These are phyloP conservation scores for Falco cherrug DNA, from an alignment of 2,797 vertebrate species.

Conservation along the genomic window DNA sequence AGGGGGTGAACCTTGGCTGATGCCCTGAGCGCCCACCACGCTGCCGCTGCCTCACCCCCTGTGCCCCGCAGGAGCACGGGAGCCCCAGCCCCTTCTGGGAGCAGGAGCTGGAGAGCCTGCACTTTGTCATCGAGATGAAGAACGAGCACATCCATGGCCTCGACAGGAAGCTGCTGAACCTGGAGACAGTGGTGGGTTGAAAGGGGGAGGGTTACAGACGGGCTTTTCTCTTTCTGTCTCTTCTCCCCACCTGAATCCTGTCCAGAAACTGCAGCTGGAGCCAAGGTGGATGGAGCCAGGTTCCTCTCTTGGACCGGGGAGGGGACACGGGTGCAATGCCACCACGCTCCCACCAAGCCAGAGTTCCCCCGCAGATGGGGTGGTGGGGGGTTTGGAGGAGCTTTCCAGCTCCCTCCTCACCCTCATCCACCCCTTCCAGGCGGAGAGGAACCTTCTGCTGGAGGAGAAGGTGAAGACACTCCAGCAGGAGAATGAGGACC, in stretches of 20 bases:
- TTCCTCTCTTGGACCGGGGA: not conserved
- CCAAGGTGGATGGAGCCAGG: fast-evolving
- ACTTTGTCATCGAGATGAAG: conserved; percentile 96
- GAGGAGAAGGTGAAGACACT: conserved; percentile 85
- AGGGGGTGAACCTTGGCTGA: not conserved
- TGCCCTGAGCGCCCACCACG: fast-evolving
- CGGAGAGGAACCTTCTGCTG: conserved; percentile 84
- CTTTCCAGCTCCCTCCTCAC: not conserved
- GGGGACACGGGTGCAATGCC: fast-evolving
- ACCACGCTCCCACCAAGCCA: not conserved
- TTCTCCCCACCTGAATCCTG: not conserved
- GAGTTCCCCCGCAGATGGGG: not conserved
- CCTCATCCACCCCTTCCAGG: conserved; percentile 68
- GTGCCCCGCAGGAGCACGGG: conserved; percentile 82
- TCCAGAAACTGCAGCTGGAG: not conserved
- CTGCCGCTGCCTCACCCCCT: not conserved
- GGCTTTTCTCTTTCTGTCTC: not conserved
- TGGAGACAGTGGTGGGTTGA: conserved; percentile 82
- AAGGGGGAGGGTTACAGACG: not conserved
- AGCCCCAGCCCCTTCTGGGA: conserved; percentile 94
- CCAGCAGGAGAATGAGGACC: conserved; percentile 91
- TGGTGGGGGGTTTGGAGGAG: fast-evolving
- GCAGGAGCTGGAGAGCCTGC: conserved; percentile 91
- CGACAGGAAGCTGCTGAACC: conserved; percentile 84
- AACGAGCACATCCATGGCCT: conserved; percentile 84